Percentiles rank a stretch among this genome's conserved stretches.
These are phyloP conservation scores for Pantala flavescens DNA, from an alignment of 1,140 invertebrate species.

Conservation along the genomic window DNA sequence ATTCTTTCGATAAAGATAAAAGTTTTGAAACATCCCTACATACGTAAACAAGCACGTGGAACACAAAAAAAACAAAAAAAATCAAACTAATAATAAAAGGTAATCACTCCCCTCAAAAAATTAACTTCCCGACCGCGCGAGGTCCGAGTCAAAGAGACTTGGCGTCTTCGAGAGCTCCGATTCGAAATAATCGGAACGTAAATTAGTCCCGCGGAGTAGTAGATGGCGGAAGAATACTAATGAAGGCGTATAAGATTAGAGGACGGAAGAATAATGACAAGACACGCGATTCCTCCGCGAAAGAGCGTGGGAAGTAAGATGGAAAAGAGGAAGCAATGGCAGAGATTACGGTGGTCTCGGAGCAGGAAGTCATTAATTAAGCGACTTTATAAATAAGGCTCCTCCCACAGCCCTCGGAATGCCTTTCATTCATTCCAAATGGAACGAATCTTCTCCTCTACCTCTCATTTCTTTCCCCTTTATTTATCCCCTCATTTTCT, in stretches of 20 bases:
- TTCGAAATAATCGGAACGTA: no score
- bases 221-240: neutral
- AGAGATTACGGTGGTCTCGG: neutral
- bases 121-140: no score
- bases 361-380: neutral
- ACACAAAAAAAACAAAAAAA: no score
- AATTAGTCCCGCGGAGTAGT: neutral
- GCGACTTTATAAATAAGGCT: neutral
- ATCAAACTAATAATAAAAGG: no score
- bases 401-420: neutral
- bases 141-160: no score
- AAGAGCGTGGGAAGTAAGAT: neutral
- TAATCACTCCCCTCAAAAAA: no score
- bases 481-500: neutral
- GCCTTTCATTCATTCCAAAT: slow-evolving; percentile 1
- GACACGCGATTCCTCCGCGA: neutral
- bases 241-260: neutral
- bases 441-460: neutral
- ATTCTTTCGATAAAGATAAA: no score
- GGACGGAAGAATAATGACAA: neutral
- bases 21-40: no score
- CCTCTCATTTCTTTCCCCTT: neutral
- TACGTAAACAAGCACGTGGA: no score
- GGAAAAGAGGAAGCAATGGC: neutral
- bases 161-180: no score